Base-by-base conservation (phyloP, 2,888 invertebrate species). In the Thyatira batis region DNA sequence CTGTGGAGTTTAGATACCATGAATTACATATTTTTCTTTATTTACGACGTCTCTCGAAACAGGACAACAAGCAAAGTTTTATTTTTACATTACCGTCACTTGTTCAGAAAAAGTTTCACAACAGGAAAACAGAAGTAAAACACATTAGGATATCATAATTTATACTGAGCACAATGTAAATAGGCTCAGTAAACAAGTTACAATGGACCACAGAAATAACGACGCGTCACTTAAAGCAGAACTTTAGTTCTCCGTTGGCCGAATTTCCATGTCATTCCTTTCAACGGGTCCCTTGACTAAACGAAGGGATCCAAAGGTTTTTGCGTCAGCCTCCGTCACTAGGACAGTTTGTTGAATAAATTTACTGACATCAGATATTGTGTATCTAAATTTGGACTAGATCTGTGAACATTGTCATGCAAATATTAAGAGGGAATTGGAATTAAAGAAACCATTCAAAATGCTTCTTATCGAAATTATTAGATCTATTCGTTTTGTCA, bases 211-310 rank as follows among this genome's bases (percentile, higher is more conserved):
- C 27, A 10, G 48, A 27, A 48, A 48, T 56, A 53, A 54, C 51
- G 55, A 33, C 21, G 43, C 30, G 51, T 54, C 58, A 55, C 58
- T 63, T 55, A 54, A 60, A 59, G 55, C 33, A 25, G 51, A 65
- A 65, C 61, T 70, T 60, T 60, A 65, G 54, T 58, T 69, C 59
- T 57, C 54, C 48, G 57, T 52, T 53, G 49, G 45, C 50, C 58
- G 52, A 60, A 60, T 58, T 61, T 59, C 59, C 61, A 59, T 64
- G 61, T 61, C 63, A 58, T 63, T 60, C 53, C 53, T 52, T 58
- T 53, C 57, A 59, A 66, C 53, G 61, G 53, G 46, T 61, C 65
- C 63, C 61, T 39, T 49, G 61, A 50, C 50, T 52, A 46, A 60
- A 57, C 56, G 52, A 25, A 50, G 17, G 48, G 48, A 27, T 48